phyloP scores from a whole-genome alignment of 2,888 invertebrate genomes.

The Lamproptera curius region DNA sequence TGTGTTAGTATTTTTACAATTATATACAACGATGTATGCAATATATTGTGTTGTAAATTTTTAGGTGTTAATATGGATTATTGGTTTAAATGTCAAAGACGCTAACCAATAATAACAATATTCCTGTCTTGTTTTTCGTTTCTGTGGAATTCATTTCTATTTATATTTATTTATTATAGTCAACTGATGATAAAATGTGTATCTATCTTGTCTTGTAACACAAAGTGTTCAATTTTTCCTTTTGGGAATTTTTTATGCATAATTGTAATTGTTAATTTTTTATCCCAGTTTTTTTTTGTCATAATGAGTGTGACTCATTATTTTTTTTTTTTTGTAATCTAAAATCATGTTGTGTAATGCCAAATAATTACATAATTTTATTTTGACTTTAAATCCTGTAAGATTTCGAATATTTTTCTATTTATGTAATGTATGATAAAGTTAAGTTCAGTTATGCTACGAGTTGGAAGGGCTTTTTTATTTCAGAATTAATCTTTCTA shows the following conservation, averaged over 20 bases:
- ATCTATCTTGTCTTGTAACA: conserved; percentile 52
- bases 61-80: conserved; percentile 45
- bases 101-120: conserved; percentile 35
- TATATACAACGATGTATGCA: conserved; percentile 68
- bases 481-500: no score
- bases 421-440: conserved; percentile 39
- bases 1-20: conserved; percentile 50
- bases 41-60: conserved; percentile 61
- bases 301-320: conserved; percentile 67
- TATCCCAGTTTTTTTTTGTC: conserved; percentile 48
- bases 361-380: conserved; percentile 67
- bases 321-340: conserved; percentile 45
- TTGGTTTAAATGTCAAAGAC: conserved; percentile 62
- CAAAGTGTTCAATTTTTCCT: conserved; percentile 62
- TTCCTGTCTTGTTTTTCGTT: conserved; percentile 39
- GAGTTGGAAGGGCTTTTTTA: conserved; percentile 28
- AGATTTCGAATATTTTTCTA: conserved; percentile 62
- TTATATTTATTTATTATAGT: conserved; percentile 47
- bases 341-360: conserved; percentile 68
- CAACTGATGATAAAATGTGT: conserved; percentile 51
- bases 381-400: conserved; percentile 59
- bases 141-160: conserved; percentile 38
- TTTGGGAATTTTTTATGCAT: conserved; percentile 51
- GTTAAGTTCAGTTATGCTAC: conserved; percentile 47
- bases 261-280: conserved; percentile 48